Evolutionary conservation across 1,140 invertebrate genomes (phyloP), one percentile per base, ranked within the genome.

Genomic region (Hyphantria cunea): DNA sequence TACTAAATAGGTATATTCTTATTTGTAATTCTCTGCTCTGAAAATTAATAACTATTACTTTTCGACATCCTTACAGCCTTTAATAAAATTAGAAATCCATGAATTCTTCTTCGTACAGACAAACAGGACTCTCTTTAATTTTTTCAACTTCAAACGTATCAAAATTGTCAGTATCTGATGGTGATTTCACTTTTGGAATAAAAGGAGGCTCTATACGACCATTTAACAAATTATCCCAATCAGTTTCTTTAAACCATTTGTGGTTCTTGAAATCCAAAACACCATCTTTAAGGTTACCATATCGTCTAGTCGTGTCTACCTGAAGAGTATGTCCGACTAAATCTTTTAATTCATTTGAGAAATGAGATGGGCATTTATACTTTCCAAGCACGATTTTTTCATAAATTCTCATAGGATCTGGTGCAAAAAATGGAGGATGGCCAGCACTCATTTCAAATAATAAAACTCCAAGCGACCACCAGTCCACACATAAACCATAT

Each of bases 401-500:
- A 87, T 98, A 99, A 64, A 98, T 96, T 78, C 96, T 95, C 93
- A 98, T 96, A 0, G 95, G 95, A 77, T 97, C 95, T 2, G 94
- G 92, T 2, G 95, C 93, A 64, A 94, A 96, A 80, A 99, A 99
- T 0, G 98, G 98, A 0, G 96, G 93, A 76, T 94, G 94, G 0
- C 96, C 96, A 6, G 95, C 94, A 41, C 93, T 94, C 94, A 97
- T 96, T 86, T 97, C 96, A 84, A 93, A 97, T 0, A 97, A 83
- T 0, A 99, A 90, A 0, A 99, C 94, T 0, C 98, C 98, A 17
- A 97, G 93, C 4, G 97, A 96, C 98, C 97, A 99, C 98, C 97
- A 99, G 76, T 99, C 98, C 0, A 98, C 98, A 6, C 97, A 95
- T 81, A 96, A 96, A 50, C 98, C 97, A 89, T 99, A 99, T 0